A percentile compares a stretch with the other conserved stretches of the same genome.
phyloP scores from a whole-genome alignment of 1,140 invertebrate genomes.

The Sipha flava region DNA sequence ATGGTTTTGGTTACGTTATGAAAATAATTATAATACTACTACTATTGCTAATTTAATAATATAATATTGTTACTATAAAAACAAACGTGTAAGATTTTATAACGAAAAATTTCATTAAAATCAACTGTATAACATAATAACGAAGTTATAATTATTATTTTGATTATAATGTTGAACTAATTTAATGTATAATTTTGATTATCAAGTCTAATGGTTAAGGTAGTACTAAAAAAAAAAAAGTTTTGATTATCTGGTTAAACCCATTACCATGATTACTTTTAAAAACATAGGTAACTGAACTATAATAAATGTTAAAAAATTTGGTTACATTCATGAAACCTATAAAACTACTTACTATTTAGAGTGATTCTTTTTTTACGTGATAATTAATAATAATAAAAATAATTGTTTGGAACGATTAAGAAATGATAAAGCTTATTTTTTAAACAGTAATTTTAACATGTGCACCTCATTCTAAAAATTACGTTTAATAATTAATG shows the following conservation, averaged over 20 bases:
- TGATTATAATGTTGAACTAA: not conserved
- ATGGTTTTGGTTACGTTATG: too few relatives aligned
- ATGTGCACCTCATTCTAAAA: too few relatives aligned
- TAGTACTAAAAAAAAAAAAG: not conserved
- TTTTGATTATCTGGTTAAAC: slow-evolving; percentile 12
- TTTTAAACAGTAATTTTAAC: too few relatives aligned
- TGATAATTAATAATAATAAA: too few relatives aligned
- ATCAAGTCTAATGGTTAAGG: not conserved
- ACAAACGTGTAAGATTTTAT: not conserved
- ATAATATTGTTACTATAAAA: not conserved
- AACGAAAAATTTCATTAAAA: not conserved
- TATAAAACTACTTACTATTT: not conserved
- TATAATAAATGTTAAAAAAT: not conserved
- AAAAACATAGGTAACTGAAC: slow-evolving; percentile 3
- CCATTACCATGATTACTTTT: not conserved
- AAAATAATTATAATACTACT: too few relatives aligned
- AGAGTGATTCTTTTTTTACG: not conserved
- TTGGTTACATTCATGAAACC: not conserved
- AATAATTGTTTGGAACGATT: too few relatives aligned
- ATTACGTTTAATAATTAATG: too few relatives aligned
- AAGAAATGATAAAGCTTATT: too few relatives aligned
- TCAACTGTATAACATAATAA: not conserved
- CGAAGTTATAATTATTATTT: not conserved
- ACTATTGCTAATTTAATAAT: too few relatives aligned
- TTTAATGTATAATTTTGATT: slow-evolving; percentile 18